Evolutionary conservation across 2,888 invertebrate species (phyloP), one percentile per base, ranked within the genome.

Genomic region (Andrena bucephala): DNA sequence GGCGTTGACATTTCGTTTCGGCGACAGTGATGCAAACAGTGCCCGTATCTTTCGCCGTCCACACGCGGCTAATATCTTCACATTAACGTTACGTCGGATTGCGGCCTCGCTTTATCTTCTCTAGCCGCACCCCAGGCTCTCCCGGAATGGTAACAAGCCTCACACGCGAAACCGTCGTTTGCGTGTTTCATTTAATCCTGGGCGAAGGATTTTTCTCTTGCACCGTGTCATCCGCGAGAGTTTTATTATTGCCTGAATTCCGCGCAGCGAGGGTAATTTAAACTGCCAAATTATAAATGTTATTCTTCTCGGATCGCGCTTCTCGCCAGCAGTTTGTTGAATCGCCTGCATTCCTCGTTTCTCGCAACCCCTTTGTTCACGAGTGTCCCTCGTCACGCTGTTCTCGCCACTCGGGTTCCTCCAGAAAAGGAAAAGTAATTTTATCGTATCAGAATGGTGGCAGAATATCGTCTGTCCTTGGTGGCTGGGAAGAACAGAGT

Each of bases 71-170:
- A 52, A 62, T 75, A 50, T 50, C 36, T 71, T 33, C 50, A 20
- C 77, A 71, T 77, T 77, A 77, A 62, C 54, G 36, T 50, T 73
- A 52, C 52, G 57, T 33, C 27, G 65, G 65, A 70, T 67, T 50
- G 42, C 24, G 29, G 54, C 29, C 24, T n/a, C 10, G 67, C 36
- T 73, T 73, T 67, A 71, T 59, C 50, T 57, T 29, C 33, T 20
- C 27, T 20, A 13, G 33, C 50, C 59, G 42, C 62, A 16, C 29
- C 29, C 33, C 52, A 52, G 29, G 16, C 42, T n/a, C 42, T 66
- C 57, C 27, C 3, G 60, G 16, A 54, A 67, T 60, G 16, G 67
- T 62, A 60, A 31, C 36, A 2, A 7, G 31, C 7, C 31, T 29
- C 42, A 20, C 54, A 67, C 31, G 52, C 67, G 66, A 42, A 62